Base-by-base conservation (phyloP, 2,888 invertebrate species). In the Pandemis cinnamomeana region DNA sequence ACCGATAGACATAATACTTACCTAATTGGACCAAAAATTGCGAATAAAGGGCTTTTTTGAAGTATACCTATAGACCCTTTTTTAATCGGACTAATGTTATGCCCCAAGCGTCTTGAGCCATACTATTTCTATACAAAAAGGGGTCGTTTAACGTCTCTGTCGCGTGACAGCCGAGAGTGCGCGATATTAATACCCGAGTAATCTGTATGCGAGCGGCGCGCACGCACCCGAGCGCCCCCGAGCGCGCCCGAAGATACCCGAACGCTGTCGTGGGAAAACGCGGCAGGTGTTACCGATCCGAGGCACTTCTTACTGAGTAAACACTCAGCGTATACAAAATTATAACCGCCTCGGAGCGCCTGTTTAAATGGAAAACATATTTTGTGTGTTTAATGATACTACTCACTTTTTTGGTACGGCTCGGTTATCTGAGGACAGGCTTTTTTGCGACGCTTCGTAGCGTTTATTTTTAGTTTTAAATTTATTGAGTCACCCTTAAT, bases 371-470 rank as follows among this genome's bases (percentile, higher is more conserved):
- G 92, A 92, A 93, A 92, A 94, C 93, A 93, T 93, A 93, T 93
- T 93, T 93, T 93, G 93, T 94, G 91, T 93, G 91, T 89, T 92
- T 93, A 94, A 94, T 92, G 93, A 94, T 93, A 93, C 91, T 90
- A 91, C 88, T 90, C 86, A 85, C 90, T 91, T 93, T 93, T 93
- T 93, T 93, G 91, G 92, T 90, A 82, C 84, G 87, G 82, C 82
- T 86, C 84, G 81, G 89, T 90, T 93, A 93, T 93, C 91, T 81
- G 84, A 80, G 85, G 88, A 88, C 87, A 86, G 78, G 83, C 85
- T 88, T 91, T 89, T 91, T 91, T 91, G 91, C 92, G 87, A 88
- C 80, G 81, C 83, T 87, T 87, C 51, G 13, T 79, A 82, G 81
- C 82, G 83, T 83, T 88, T 89, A 90, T 89, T 85, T 89, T 91